Evolutionary conservation across 2,888 invertebrate genomes (phyloP).

Genomic region (Argyra leucocephala): DNA sequence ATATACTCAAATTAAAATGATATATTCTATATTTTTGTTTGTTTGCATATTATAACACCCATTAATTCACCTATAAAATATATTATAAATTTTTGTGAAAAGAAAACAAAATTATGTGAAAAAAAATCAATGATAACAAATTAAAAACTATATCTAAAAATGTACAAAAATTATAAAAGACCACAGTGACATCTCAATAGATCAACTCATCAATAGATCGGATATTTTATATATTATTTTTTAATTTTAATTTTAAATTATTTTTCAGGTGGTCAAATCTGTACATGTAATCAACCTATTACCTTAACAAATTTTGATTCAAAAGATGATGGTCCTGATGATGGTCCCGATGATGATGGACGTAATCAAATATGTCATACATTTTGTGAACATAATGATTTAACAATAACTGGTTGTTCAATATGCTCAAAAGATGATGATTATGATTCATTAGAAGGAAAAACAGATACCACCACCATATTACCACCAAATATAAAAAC

Average conservation of each 20-base stretch:
- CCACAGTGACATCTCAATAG: no score
- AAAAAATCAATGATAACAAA: no score
- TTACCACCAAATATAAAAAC: slow-evolving; percentile 8
- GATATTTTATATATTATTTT: slow-evolving; percentile 9
- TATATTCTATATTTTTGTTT: no score
- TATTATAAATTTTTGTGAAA: no score
- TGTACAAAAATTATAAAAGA: no score
- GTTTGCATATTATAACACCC: no score
- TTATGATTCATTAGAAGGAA: slow-evolving; percentile 10
- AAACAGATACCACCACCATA: slow-evolving; percentile 19
- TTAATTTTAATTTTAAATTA: slow-evolving; percentile 7
- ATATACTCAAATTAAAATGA: no score
- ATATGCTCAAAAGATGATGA: slow-evolving; percentile 25
- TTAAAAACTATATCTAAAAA: no score
- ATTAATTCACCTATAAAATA: no score
- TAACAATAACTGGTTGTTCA: slow-evolving; percentile 36
- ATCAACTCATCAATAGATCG: not conserved
- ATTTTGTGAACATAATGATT: slow-evolving; percentile 31
- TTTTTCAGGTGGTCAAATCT: slow-evolving; percentile 28
- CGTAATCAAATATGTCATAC: slow-evolving; percentile 31
- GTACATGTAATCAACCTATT: slow-evolving; percentile 24
- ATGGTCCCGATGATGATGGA: slow-evolving; percentile 12
- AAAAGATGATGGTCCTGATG: not conserved
- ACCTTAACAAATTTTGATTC: slow-evolving; percentile 12
- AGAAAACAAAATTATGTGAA: no score